A percentile compares a stretch with the other conserved stretches of the same genome.
phyloP scores from a whole-genome alignment of 2,888 invertebrate genomes.

The Scaptomyza parva region DNA sequence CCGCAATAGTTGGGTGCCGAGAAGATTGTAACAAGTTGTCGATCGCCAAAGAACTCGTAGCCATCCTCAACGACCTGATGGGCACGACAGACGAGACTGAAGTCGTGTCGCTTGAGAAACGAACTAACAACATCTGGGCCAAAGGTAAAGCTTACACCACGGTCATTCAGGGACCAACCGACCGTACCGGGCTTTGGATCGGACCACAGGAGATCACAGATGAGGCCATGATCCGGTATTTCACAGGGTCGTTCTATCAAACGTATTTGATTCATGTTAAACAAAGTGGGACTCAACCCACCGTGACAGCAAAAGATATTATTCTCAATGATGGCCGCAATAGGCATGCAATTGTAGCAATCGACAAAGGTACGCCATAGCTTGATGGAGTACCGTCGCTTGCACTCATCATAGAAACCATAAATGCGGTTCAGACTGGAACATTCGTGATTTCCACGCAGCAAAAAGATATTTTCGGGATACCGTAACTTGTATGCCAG shows the following conservation, averaged over 20 bases:
- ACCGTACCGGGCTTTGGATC: conserved; percentile 97
- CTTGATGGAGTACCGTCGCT: conserved; percentile 96
- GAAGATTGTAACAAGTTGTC: conserved; percentile 95
- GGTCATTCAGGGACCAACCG: conserved; percentile 99
- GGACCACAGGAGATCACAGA: conserved; percentile 98
- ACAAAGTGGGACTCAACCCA: conserved; percentile 94
- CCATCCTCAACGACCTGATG: conserved; percentile 98
- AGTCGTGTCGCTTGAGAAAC: conserved; percentile 98
- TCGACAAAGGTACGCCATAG: conserved; percentile 99
- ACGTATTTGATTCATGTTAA: conserved; percentile 98
- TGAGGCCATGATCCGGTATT: conserved; percentile 97
- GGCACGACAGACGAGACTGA: conserved; percentile 90
- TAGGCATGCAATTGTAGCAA: conserved; percentile 97
- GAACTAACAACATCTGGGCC: conserved; percentile 98
- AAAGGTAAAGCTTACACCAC: conserved; percentile 99
- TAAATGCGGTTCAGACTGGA: conserved; percentile 98
- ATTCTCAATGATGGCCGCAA: conserved; percentile 94
- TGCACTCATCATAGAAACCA: conserved; percentile 98
- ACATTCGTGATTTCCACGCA: conserved; percentile 98
- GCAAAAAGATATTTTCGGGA: conserved; percentile 97
- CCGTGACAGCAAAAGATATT: conserved; percentile 91
- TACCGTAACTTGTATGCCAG: conserved; percentile 99
- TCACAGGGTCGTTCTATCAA: conserved; percentile 98
- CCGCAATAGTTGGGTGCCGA: conserved; percentile 98
- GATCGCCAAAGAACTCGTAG: conserved; percentile 98